phyloP scores from a whole-genome alignment of 1,140 invertebrate genomes.

The Sitobion miscanthi region DNA sequence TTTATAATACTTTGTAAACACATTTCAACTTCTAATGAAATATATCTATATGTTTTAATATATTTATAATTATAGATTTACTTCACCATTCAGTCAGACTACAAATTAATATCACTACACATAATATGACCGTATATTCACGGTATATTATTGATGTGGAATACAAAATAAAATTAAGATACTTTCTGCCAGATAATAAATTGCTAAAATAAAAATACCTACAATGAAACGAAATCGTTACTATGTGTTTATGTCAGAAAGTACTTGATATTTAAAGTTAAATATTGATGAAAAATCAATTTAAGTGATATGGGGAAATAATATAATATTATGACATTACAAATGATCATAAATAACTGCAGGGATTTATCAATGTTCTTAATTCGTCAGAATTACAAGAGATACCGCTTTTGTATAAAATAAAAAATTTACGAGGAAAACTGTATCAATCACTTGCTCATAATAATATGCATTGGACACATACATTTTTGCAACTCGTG shows the following conservation, averaged over 20 bases:
- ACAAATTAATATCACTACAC: too few species aligned
- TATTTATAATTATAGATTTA: not conserved
- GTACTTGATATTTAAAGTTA: not conserved
- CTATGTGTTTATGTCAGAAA: not conserved
- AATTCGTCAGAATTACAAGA: not conserved
- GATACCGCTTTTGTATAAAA: not conserved
- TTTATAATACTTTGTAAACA: not conserved
- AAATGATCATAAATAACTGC: not conserved
- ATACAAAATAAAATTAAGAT: not conserved
- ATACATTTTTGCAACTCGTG: not conserved
- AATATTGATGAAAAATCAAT: not conserved
- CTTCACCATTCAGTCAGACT: not conserved
- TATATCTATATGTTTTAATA: not conserved
- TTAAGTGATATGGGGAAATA: not conserved
- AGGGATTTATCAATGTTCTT: not conserved
- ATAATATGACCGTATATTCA: too few species aligned
- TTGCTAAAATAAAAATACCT: not conserved
- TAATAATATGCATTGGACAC: not conserved
- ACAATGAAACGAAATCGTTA: not conserved
- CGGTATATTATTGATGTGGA: not conserved
- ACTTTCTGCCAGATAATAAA: not conserved
- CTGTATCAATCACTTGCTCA: not conserved
- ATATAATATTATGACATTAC: not conserved
- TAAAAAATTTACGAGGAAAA: not conserved
- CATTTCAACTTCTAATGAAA: not conserved